phyloP scores from a whole-genome alignment of 2,113 vertebrate species.

The Salvator merianae region DNA sequence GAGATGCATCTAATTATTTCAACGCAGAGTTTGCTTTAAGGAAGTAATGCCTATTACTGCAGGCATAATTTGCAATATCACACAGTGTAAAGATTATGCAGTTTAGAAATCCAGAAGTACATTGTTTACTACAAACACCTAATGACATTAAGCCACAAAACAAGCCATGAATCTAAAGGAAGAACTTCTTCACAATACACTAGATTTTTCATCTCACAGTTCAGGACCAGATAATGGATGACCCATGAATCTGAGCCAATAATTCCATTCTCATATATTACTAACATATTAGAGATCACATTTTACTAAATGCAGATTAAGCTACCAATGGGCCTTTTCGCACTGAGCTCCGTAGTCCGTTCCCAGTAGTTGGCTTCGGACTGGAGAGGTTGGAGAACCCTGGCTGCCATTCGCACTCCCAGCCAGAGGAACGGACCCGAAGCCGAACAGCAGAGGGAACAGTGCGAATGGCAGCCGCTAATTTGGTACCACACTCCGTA shows the following conservation, averaged over 20 bases:
- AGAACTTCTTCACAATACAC: background rate
- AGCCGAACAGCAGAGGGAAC: no score
- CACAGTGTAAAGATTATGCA: background rate
- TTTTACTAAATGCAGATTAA: background rate
- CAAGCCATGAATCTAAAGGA: background rate
- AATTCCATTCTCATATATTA: background rate
- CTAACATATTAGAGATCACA: no score
- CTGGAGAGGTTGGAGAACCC: no score
- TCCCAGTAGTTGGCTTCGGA: no score
- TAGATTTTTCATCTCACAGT: background rate
- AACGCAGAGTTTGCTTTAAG: background rate
- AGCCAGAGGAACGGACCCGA: no score
- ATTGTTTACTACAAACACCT: background rate
- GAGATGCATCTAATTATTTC: conserved; percentile 24
- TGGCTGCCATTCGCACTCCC: no score
- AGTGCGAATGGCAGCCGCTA: no score
- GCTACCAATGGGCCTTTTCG: background rate
- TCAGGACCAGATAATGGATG: no score
- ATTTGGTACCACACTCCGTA: no score
- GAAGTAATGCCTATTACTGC: background rate
- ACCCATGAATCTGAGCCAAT: background rate
- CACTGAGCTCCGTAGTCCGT: no score
- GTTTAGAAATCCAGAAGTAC: background rate
- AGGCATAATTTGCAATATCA: background rate
- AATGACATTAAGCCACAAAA: background rate